Evolutionary conservation across 2,797 vertebrate species (phyloP).

Genomic region (Masticophis lateralis): DNA sequence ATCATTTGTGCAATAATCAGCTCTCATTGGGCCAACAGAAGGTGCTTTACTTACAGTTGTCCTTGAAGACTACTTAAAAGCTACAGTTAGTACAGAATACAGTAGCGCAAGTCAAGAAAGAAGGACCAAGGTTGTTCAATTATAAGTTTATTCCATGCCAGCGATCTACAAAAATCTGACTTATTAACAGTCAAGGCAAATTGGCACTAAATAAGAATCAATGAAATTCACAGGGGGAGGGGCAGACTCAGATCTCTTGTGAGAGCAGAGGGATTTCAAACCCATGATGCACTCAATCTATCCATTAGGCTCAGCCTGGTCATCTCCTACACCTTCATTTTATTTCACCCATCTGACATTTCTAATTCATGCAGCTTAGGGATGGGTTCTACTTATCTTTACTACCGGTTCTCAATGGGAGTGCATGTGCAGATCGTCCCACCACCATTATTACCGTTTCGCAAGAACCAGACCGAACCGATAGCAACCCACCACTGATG

Average conservation of each 20-base stretch:
- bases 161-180: not conserved
- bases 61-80: not conserved
- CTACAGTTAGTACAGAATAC: not conserved
- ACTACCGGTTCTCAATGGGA: too few relatives aligned
- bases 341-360: not conserved
- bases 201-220: not conserved
- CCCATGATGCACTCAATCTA: not conserved
- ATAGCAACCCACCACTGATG: too few relatives aligned
- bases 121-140: not conserved
- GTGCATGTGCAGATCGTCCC: too few relatives aligned
- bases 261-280: not conserved
- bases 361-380: too few relatives aligned
- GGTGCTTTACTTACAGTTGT: not conserved
- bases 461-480: too few relatives aligned
- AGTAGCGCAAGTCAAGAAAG: not conserved
- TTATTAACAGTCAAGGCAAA: not conserved
- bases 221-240: not conserved
- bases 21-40: not conserved
- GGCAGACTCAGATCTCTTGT: not conserved
- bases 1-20: not conserved
- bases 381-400: too few relatives aligned
- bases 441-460: too few relatives aligned
- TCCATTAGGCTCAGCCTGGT: not conserved
- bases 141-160: not conserved
- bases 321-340: not conserved